Conservation (phyloP, 2,113 vertebrate species). For the Electrona antarctica region DNA sequence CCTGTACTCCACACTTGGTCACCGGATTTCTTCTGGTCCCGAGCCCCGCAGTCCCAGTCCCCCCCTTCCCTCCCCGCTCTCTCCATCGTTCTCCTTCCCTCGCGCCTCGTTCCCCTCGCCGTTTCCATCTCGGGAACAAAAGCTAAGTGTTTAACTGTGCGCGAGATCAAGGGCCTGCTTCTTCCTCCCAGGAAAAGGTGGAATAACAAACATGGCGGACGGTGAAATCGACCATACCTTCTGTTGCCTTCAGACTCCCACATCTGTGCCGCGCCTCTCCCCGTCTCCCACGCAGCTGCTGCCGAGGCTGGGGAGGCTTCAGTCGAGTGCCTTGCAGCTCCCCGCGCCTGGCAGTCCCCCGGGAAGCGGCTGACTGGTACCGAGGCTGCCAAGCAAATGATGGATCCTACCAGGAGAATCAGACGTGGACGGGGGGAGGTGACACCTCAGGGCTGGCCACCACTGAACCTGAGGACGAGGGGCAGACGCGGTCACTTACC, state of each 20-base stretch:
- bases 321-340: constrained; percentile 65
- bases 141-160: constrained; percentile 81
- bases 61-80: constrained; percentile 6
- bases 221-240: constrained; percentile 76
- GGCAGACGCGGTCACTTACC: constrained; percentile 66
- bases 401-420: constrained; percentile 74
- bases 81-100: constrained; percentile 41
- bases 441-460: constrained; percentile 57
- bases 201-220: constrained; percentile 81
- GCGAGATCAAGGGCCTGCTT: constrained; percentile 79
- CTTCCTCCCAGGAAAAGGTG: constrained; percentile 81
- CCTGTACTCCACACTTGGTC: constrained; percentile 53
- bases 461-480: constrained; percentile 75
- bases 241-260: constrained; percentile 79
- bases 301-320: constrained; percentile 72
- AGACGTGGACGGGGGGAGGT: constrained; percentile 66
- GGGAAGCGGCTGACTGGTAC: constrained; percentile 75
- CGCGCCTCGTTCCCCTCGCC: constrained; percentile 53
- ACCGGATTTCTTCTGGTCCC: constrained; percentile 61
- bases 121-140: constrained; percentile 81
- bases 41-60: constrained; percentile 26
- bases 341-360: constrained; percentile 52
- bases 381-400: constrained; percentile 74
- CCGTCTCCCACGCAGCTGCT: constrained; percentile 79
- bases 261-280: constrained; percentile 79